These are phyloP conservation scores for Acronicta aceris DNA, from an alignment of 2,888 invertebrate genomes.

Conservation along the genomic window DNA sequence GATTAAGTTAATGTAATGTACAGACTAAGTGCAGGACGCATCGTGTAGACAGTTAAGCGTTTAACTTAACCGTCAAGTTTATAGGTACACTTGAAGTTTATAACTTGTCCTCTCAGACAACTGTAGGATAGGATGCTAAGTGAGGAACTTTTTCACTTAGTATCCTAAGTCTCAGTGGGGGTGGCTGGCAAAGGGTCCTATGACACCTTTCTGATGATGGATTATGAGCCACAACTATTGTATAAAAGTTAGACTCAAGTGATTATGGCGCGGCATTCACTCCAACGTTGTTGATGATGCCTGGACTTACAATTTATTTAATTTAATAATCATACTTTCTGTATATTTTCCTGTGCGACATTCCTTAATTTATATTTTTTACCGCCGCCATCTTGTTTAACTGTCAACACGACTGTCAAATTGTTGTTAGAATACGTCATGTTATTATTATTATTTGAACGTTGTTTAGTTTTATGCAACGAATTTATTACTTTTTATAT, in stretches of 20 bases:
- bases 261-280: too few species aligned
- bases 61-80: slow-evolving; percentile 29
- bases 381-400: slow-evolving; percentile 29
- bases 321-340: too few species aligned
- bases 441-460: slow-evolving; percentile 43
- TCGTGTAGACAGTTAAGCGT: slow-evolving; percentile 48
- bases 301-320: too few species aligned
- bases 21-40: slow-evolving; percentile 42
- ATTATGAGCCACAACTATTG: background rate
- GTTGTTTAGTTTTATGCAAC: slow-evolving; percentile 62
- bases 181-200: too few species aligned
- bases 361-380: slow-evolving; percentile 28
- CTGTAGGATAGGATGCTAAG: background rate
- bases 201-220: background rate
- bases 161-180: background rate
- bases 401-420: slow-evolving; percentile 51
- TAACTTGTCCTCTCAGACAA: slow-evolving; percentile 1
- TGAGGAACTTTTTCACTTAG: background rate
- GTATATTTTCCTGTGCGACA: too few species aligned
- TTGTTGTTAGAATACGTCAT: slow-evolving; percentile 60
- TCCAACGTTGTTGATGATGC: too few species aligned
- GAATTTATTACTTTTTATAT: slow-evolving; percentile 57
- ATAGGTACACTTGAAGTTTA: slow-evolving; percentile 12
- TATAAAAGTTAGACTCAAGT: background rate
- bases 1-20: slow-evolving; percentile 55